These are phyloP conservation scores for Ophion costatus DNA, from an alignment of 2,888 invertebrate species.

Conservation along the genomic window DNA sequence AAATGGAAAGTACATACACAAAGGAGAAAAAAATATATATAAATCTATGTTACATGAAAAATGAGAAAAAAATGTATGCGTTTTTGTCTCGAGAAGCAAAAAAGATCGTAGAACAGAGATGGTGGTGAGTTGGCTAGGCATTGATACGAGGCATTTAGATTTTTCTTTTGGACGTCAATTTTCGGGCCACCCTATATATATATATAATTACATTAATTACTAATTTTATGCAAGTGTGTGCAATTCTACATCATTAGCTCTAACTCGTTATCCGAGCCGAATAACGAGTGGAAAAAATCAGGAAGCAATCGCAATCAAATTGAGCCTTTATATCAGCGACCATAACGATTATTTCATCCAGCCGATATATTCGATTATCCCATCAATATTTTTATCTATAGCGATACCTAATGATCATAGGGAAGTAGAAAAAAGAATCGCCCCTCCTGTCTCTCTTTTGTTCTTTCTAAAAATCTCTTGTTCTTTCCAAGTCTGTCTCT, in stretches of 20 bases:
- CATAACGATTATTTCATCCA: background rate
- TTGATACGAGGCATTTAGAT: too few species aligned
- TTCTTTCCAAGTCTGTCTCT: background rate
- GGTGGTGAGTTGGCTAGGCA: too few species aligned
- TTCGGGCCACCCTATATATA: too few species aligned
- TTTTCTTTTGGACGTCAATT: too few species aligned
- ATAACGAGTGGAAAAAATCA: background rate
- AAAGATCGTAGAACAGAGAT: too few species aligned
- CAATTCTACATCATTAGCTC: background rate
- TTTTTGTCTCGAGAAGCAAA: too few species aligned
- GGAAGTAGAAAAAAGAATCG: background rate
- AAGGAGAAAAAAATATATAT: too few species aligned
- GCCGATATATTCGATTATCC: background rate
- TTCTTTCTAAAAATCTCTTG: background rate
- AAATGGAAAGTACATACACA: too few species aligned
- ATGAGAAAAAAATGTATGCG: too few species aligned
- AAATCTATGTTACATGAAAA: too few species aligned
- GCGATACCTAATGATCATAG: background rate
- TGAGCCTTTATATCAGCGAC: background rate
- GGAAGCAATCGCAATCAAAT: background rate
- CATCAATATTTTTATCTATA: background rate
- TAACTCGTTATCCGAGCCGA: background rate
- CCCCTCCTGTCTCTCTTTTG: background rate
- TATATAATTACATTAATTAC: background rate
- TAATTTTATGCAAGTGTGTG: background rate